Base-by-base conservation (phyloP, 1,140 invertebrate species). In the Drosophila ogumai region DNA sequence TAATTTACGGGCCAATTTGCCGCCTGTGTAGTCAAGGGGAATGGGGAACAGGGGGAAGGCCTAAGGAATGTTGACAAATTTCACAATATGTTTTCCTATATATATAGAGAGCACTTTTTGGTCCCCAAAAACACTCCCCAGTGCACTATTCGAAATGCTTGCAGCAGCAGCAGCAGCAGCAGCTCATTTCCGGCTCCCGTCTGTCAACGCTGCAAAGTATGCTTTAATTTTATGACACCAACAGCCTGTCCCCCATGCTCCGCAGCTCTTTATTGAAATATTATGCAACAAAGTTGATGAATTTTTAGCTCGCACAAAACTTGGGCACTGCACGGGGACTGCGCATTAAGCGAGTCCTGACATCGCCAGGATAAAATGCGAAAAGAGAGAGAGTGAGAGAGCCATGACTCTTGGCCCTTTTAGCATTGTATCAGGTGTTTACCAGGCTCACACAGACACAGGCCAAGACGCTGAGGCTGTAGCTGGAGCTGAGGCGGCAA, bases 281-380 rank as follows among this genome's bases (percentile, higher is more conserved):
- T 91, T 91, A 91, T 91, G 87, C 87, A 91, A 81, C 82, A 91
- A 91, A 88, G 74, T 91, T 91, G 88, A 91, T 91, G 88, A 91
- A 91, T 91, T 91, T 91, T 88, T 82, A 75, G 81, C 85, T 68
- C 67, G 66, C 25, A 66, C 58, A 68, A 61, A 82, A 78, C 58
- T 85, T 84, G 41, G 67, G 40, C 59, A 64, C 74, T 85, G 85
- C 84, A 84, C 47, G 76, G 84, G 84, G 84, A 88, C 80, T 68
- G 68, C 46, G 79, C 80, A 81, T 82, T 91, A 90, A 82, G 87
- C 88, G 73, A 75, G 69, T 82, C 73, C 82, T 74, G 75, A 65
- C 57, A 38, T 36, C 43, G 41, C 43, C 25, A 40, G 40, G 34
- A 43, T 69, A 17, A 66, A 41, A 32, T 40, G 47, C 12, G 6